phyloP scores from a whole-genome alignment of 2,888 invertebrate genomes.

The Plebejus anna region DNA sequence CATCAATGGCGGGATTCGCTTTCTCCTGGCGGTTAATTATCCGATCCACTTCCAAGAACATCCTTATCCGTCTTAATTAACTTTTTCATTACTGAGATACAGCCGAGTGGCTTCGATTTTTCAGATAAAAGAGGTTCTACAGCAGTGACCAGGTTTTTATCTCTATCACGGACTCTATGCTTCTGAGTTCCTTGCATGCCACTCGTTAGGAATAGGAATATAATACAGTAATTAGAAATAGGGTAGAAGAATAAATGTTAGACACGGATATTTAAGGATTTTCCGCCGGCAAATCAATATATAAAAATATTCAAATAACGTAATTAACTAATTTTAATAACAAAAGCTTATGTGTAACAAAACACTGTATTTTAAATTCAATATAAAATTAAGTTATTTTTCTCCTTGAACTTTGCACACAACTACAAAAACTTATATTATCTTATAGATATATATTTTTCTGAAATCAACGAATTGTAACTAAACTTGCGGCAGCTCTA shows the following conservation, averaged over 20 bases:
- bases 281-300: too few relatives aligned
- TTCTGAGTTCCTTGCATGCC: too few relatives aligned
- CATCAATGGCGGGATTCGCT: slow-evolving; percentile 12
- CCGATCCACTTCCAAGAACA: slow-evolving; percentile 17
- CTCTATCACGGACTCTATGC: neutral
- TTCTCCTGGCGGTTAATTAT: slow-evolving; percentile 21
- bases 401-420: neutral
- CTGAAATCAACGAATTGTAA: neutral
- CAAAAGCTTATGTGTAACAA: too few relatives aligned
- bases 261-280: too few relatives aligned
- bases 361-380: neutral
- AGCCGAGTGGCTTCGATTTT: neutral
- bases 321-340: too few relatives aligned
- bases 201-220: too few relatives aligned
- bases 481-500: neutral
- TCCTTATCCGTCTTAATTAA: slow-evolving; percentile 27
- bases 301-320: too few relatives aligned
- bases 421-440: neutral
- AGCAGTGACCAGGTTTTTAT: neutral
- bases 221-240: too few relatives aligned
- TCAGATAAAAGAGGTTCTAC: slow-evolving; percentile 4
- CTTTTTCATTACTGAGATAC: slow-evolving; percentile 23
- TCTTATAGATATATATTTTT: neutral
- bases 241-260: too few relatives aligned
- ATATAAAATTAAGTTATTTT: neutral